Conservation (phyloP, 2,113 vertebrate species). For the Nannobrachium achirus region DNA sequence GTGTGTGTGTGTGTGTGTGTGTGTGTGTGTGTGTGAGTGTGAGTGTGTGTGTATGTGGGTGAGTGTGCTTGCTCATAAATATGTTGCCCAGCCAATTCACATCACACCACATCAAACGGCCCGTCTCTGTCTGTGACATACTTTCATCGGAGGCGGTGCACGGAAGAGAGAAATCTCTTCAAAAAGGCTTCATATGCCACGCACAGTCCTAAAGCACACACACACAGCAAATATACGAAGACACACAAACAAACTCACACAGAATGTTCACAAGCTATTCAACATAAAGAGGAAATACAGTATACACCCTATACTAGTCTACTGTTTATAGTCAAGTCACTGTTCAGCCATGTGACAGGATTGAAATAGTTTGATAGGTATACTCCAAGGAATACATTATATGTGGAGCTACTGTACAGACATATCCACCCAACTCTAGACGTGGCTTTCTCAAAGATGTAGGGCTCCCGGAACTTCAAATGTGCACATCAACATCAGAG, state of each 20-base stretch:
- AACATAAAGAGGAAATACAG: neutral
- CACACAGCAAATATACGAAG: slow-evolving; percentile 7
- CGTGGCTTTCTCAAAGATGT: neutral
- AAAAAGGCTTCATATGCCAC: slow-evolving; percentile 57
- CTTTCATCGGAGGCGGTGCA: slow-evolving; percentile 67
- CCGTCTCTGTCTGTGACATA: slow-evolving; percentile 64
- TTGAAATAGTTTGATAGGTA: neutral
- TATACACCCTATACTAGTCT: neutral
- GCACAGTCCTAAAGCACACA: slow-evolving; percentile 43
- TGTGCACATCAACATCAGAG: slow-evolving; percentile 7
- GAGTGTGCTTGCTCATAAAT: slow-evolving; percentile 36
- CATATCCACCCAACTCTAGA: slow-evolving; percentile 7
- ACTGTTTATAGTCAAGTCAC: neutral
- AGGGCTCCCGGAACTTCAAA: neutral
- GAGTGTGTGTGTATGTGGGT: slow-evolving; percentile 8
- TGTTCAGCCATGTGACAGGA: neutral
- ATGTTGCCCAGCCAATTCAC: slow-evolving; percentile 50
- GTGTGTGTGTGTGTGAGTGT: slow-evolving; percentile 12
- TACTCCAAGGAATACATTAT: slow-evolving; percentile 1
- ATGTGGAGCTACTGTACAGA: neutral
- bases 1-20: slow-evolving; percentile 13
- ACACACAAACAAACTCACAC: slow-evolving; percentile 8
- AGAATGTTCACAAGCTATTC: neutral
- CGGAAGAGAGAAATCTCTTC: slow-evolving; percentile 42
- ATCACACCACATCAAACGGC: slow-evolving; percentile 60